Percentiles rank a stretch among this genome's conserved stretches.
Evolutionary conservation across 2,888 invertebrate species (phyloP).

Genomic region (Mystacides longicornis): DNA sequence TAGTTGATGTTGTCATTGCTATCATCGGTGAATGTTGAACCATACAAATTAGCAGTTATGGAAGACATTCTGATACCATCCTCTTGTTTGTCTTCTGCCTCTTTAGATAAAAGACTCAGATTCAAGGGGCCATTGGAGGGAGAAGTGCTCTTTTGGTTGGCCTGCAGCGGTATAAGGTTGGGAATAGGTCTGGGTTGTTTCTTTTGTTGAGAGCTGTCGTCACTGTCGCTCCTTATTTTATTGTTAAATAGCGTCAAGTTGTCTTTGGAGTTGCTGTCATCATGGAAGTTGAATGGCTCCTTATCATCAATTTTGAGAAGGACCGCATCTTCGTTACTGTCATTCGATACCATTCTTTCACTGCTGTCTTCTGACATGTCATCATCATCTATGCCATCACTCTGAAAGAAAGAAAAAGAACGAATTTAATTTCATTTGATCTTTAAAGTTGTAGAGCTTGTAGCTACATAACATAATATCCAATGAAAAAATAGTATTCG

Average conservation of each 20-base stretch:
- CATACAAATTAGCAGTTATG: slow-evolving; percentile 6
- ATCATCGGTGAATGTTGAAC: slow-evolving; percentile 19
- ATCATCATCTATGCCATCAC: slow-evolving; percentile 12
- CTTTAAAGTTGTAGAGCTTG: neutral
- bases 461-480: too few relatives aligned
- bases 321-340: neutral
- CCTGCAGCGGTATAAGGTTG: slow-evolving; percentile 60
- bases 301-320: neutral
- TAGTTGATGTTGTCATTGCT: slow-evolving; percentile 20
- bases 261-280: slow-evolving; percentile 1
- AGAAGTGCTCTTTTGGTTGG: slow-evolving; percentile 33
- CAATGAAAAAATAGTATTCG: too few relatives aligned
- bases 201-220: slow-evolving; percentile 26
- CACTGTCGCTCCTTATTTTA: slow-evolving; percentile 5
- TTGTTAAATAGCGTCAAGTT: neutral
- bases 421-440: neutral
- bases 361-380: slow-evolving; percentile 14
- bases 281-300: neutral
- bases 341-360: slow-evolving; percentile 4
- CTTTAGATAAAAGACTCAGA: slow-evolving; percentile 15
- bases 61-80: neutral
- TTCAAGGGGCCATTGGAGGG: slow-evolving; percentile 41
- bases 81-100: slow-evolving; percentile 8
- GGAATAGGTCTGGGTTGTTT: slow-evolving; percentile 59
- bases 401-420: slow-evolving; percentile 8